Base-by-base conservation (phyloP, 2,113 vertebrate genomes). In the Corvus hawaiiensis region DNA sequence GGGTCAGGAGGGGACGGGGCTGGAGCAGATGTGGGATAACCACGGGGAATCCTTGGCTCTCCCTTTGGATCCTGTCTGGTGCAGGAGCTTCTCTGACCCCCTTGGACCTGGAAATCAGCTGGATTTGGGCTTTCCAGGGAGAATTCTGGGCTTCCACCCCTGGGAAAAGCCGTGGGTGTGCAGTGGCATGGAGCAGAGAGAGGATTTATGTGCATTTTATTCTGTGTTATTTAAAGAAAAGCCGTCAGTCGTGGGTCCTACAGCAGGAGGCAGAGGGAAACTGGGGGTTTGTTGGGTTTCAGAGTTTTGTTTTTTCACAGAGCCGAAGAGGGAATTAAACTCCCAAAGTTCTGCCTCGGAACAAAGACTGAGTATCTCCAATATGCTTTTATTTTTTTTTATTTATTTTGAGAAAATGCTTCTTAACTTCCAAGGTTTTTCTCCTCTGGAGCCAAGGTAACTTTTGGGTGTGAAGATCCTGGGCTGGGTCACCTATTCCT, bases 361-460 rank as follows among this genome's bases (percentile, higher is more conserved):
- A 82, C 79, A 58, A 32, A 62, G 33, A 4, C n/a, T 35, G 32
- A 54, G 5, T 4, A 15, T 26, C 49, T 24, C 20, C 46, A 77
- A 7, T 0, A 2, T 1, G 1, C 4, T 68, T 39, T 39, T 33
- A 13, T 5, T 43, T 35, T 43, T 35, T 7, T 18, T 8, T 7
- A 51, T 54, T 28, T 43, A 2, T 37, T 78, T 62, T 2, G 39
- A 44, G 28, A 46, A 74, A 72, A 37, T 1, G 2, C 44, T 63
- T 73, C 74, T 58, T 19, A 49, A 74, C 43, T 32, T 33, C 17
- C 44, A 32, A 43, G 33, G 10, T 14, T 79, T 66, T 84, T 41
- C 18, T 43, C 6, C 24, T 66, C 7, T 49, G 79, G 52, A 75
- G 48, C 52, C 0, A 3, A 58, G 76, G 37, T 16, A 8, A 24